A percentile compares a stretch with the other conserved stretches of the same genome.
Conservation (phyloP, 2,113 vertebrate genomes). For the Haplotaxodon microlepis region DNA sequence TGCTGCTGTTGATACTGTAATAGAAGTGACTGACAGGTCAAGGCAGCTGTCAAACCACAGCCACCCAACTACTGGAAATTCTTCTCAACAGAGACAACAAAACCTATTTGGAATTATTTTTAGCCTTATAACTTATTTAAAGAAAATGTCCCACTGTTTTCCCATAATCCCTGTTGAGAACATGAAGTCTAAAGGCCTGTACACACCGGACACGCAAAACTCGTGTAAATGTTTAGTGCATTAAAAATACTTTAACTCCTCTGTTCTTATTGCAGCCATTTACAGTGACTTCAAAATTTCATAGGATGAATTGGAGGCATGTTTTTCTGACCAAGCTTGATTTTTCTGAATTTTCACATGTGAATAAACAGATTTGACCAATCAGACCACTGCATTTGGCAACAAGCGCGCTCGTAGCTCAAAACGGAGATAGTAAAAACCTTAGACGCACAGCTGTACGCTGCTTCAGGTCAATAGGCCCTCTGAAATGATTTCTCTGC, state of each 20-base stretch:
- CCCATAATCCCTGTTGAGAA: neutral
- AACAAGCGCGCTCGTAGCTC: neutral
- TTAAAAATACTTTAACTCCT: neutral
- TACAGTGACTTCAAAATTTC: neutral
- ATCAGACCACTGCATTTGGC: neutral
- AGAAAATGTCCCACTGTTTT: neutral
- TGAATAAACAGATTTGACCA: neutral
- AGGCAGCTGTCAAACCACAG: constrained; percentile 31
- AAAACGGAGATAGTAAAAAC: neutral
- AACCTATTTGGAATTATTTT: neutral
- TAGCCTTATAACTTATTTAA: neutral
- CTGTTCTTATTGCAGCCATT: neutral
- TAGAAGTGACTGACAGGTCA: constrained; percentile 51
- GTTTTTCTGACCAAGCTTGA: neutral
- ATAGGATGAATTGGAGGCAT: neutral
- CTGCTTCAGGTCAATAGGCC: neutral
- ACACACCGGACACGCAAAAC: neutral
- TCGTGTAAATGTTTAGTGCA: neutral
- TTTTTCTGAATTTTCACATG: neutral
- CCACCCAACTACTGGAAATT: neutral
- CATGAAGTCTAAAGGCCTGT: neutral
- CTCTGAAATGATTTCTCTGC: neutral
- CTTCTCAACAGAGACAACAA: neutral
- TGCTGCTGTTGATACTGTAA: constrained; percentile 50
- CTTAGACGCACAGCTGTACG: neutral